Evolutionary conservation across 2,888 invertebrate species (phyloP).

Genomic region (Hoplodrina blanda): DNA sequence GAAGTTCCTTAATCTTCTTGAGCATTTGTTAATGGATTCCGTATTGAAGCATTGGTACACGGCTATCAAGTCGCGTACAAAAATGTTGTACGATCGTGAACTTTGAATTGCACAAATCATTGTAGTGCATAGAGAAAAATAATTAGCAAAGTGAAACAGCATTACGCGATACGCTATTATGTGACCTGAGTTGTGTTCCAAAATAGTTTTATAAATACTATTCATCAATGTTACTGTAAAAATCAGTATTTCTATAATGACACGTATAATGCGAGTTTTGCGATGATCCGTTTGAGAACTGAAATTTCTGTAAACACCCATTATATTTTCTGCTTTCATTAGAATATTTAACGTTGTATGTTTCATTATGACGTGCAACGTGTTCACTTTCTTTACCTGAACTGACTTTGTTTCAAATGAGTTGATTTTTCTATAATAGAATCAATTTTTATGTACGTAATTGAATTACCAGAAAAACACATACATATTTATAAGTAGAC

Average conservation of each 20-base stretch:
- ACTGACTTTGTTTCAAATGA: neutral
- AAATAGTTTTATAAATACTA: rapidly evolving
- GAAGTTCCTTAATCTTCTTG: neutral
- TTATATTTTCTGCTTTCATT: conserved; percentile 23
- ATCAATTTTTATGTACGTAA: neutral
- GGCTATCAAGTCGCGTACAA: neutral
- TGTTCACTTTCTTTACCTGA: neutral
- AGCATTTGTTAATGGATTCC: neutral
- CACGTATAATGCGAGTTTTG: neutral
- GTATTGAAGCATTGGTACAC: neutral
- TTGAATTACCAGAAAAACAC: neutral
- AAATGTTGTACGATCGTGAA: neutral
- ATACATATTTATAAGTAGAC: neutral
- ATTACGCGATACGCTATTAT: rapidly evolving
- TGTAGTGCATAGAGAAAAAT: neutral
- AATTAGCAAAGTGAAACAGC: neutral
- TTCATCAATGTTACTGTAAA: neutral
- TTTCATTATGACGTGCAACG: neutral
- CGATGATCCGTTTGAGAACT: neutral
- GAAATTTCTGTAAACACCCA: conserved; percentile 26
- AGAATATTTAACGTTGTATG: neutral
- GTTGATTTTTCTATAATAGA: neutral
- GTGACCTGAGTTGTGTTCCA: rapidly evolving
- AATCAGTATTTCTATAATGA: conserved; percentile 12
- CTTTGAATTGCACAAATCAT: conserved; percentile 7